Evolutionary conservation across 2,113 vertebrate genomes (phyloP), one percentile per base, ranked within the genome.

Genomic region (Cepphus grylle): DNA sequence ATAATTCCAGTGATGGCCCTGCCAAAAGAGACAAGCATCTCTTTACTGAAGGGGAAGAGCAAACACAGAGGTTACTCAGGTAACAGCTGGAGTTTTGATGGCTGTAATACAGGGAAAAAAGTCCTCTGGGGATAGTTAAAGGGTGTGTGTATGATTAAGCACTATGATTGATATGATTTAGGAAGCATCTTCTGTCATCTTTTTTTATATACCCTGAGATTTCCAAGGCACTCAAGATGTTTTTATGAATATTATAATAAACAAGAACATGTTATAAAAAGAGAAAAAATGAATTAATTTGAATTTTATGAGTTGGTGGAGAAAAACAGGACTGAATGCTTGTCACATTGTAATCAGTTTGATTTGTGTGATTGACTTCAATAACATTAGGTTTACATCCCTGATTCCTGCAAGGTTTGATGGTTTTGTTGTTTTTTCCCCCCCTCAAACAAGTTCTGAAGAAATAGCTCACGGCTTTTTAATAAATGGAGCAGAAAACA

Each of bases 401-500:
- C 18, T 21, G 5, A 61, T 76, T 90, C 40, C 34, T 93, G 13
- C 18, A 74, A 73, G 42, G 19, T 90, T 86, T 56, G 16, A 49
- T 56, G 45, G 9, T 67, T 93, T 85, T 82, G 12, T 38, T 67
- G 1, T 1, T 38, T 69, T 40, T 38, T 50, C 29, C 1, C 5
- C 12, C 29, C 12, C n/a, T 59, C n/a, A 85, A 67, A 81, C 10
- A 47, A 81, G 12, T 82, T 71, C 38, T 69, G 58, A 91, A 90
- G 34, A 91, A 94, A 91, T 20, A 80, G 21, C 61, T 88, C 53
- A 80, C 22, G 87, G 73, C 16, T 87, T 91, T 91, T 76, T 38
- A 93, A 93, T 40, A 94, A 87, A 93, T 87, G 61, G 59, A 85
- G 70, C 66, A 94, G 49, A 94, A 91, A 95, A 93, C 11, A 76